phyloP scores from a whole-genome alignment of 2,797 vertebrate species.

The Melanotaenia pygmaea region DNA sequence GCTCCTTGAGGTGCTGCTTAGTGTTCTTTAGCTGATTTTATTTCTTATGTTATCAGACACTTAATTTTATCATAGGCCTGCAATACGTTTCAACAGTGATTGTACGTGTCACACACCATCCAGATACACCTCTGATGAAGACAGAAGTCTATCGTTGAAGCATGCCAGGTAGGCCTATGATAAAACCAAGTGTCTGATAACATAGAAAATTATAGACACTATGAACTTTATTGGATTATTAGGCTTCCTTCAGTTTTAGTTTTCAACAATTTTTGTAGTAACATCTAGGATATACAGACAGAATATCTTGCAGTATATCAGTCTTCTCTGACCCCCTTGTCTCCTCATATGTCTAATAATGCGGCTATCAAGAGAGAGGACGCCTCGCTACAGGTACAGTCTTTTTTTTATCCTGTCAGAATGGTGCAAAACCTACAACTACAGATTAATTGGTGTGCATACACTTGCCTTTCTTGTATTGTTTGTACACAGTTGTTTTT shows the following conservation, averaged over 20 bases:
- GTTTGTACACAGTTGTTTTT: background rate
- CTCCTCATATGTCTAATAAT: slow-evolving; percentile 53
- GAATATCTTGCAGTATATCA: background rate
- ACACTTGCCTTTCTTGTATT: slow-evolving; percentile 12
- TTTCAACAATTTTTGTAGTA: background rate
- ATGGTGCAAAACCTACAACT: background rate
- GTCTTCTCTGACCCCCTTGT: slow-evolving; percentile 45
- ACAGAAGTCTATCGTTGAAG: no score
- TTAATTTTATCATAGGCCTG: no score
- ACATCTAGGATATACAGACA: background rate
- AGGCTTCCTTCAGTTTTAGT: background rate
- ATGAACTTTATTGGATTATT: no score
- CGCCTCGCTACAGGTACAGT: slow-evolving; percentile 78
- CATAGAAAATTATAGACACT: no score
- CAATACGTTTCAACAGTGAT: no score
- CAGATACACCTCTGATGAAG: no score
- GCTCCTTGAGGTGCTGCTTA: slow-evolving; percentile 19
- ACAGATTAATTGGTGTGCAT: background rate
- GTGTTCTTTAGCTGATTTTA: no score
- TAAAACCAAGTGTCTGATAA: no score
- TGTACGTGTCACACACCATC: no score
- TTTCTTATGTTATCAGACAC: no score
- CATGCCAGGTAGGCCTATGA: no score
- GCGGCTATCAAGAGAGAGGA: slow-evolving; percentile 73
- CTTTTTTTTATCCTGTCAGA: slow-evolving; percentile 3